These are phyloP conservation scores for Chironomus riparius DNA, from an alignment of 2,888 invertebrate species.

Conservation along the genomic window DNA sequence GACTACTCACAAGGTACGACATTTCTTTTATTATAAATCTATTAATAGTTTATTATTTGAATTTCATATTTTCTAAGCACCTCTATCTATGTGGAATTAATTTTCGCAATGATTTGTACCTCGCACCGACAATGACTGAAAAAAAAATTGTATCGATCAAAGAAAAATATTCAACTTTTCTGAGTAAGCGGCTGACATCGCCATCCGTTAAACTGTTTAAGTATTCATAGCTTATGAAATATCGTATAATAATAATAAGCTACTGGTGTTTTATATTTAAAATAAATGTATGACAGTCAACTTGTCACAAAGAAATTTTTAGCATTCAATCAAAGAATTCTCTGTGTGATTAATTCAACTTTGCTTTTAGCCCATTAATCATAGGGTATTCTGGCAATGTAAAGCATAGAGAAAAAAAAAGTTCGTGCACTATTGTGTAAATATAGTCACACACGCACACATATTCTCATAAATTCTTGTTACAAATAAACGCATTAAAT, in stretches of 20 bases:
- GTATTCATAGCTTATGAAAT: neutral
- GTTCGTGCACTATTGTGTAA: neutral
- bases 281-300: neutral
- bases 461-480: neutral
- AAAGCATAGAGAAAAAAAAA: neutral
- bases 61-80: neutral
- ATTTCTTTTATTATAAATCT: too few species aligned
- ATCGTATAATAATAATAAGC: neutral
- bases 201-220: neutral
- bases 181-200: neutral
- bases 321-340: neutral
- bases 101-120: conserved; percentile 6
- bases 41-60: neutral
- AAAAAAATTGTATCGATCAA: neutral
- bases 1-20: too few species aligned
- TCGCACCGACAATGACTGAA: conserved; percentile 8
- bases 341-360: neutral
- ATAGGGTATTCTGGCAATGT: neutral
- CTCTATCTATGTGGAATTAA: neutral
- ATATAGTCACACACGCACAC: neutral
- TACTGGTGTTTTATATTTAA: neutral
- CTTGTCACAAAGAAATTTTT: neutral
- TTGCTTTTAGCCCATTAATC: neutral
- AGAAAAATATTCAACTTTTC: too few species aligned
- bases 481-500: neutral